phyloP scores from a whole-genome alignment of 2,113 vertebrate species.

The Phycodurus eques region DNA sequence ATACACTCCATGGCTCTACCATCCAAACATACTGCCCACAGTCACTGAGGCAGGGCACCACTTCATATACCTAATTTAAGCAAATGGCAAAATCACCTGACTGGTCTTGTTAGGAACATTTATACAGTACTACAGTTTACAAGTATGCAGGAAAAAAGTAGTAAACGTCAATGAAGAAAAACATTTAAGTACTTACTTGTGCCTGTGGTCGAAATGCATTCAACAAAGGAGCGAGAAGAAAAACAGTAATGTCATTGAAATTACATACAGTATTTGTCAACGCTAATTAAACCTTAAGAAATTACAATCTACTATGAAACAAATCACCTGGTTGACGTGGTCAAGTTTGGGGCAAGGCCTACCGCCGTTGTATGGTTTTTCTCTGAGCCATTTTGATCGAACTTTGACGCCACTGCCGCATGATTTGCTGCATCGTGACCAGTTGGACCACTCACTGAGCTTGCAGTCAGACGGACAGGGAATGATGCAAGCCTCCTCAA shows the following conservation, averaged over 20 bases:
- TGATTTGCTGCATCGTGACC: slow-evolving; percentile 97
- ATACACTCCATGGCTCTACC: slow-evolving; percentile 92
- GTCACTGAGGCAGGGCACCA: slow-evolving; percentile 94
- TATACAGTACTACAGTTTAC: neutral
- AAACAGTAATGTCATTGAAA: neutral
- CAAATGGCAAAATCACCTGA: slow-evolving; percentile 5
- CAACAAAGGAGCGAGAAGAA: slow-evolving; percentile 13
- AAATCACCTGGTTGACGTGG: slow-evolving; percentile 90
- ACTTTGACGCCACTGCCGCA: slow-evolving; percentile 97
- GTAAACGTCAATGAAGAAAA: neutral
- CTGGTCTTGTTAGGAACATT: neutral
- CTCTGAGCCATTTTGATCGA: slow-evolving; percentile 96
- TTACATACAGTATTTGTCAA: neutral
- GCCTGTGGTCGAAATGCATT: slow-evolving; percentile 57
- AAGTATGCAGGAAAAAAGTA: neutral
- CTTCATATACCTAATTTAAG: slow-evolving; percentile 85
- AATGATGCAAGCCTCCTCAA: slow-evolving; percentile 96
- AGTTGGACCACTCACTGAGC: slow-evolving; percentile 98
- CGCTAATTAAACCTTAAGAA: neutral
- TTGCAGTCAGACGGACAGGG: slow-evolving; percentile 97
- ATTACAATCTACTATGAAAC: neutral
- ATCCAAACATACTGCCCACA: slow-evolving; percentile 92
- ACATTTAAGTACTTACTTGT: slow-evolving; percentile 56
- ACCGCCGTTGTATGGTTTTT: slow-evolving; percentile 95
- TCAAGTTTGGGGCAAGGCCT: slow-evolving; percentile 96